These are phyloP conservation scores for Meliscaeva auricollis DNA, from an alignment of 2,888 invertebrate genomes.

Conservation along the genomic window DNA sequence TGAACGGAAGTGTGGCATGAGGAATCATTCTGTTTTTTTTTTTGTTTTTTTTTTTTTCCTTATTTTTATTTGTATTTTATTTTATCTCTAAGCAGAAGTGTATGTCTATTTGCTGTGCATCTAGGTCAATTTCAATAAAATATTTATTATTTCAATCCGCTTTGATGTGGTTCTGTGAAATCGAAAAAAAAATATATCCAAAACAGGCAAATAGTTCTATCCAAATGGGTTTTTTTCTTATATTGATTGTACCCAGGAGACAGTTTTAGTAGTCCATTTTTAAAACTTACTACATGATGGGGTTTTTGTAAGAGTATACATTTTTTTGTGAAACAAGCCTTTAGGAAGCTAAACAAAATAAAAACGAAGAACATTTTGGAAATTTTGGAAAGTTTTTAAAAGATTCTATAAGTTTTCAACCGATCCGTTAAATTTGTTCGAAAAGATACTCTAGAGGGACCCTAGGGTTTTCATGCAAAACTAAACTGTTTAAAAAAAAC, in stretches of 20 bases:
- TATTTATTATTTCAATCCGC: conserved; percentile 61
- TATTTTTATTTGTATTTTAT: background rate
- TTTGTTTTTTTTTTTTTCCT: background rate
- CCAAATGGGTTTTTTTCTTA: background rate
- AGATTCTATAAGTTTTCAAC: too few species aligned
- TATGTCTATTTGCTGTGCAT: conserved; percentile 33
- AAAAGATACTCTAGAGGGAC: too few species aligned
- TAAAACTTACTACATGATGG: background rate
- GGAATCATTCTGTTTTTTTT: background rate
- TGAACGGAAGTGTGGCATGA: conserved; percentile 3
- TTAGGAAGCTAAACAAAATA: too few species aligned
- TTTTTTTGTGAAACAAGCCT: too few species aligned
- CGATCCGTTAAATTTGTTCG: too few species aligned
- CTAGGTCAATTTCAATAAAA: conserved; percentile 70
- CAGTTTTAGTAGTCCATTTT: background rate
- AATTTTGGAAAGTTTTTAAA: too few species aligned
- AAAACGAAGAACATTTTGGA: too few species aligned
- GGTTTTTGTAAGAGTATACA: background rate
- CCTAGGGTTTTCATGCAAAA: too few species aligned
- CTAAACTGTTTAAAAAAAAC: too few species aligned
- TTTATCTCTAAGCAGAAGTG: conserved; percentile 23
- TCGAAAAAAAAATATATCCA: conserved; percentile 28
- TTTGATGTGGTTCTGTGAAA: conserved; percentile 49
- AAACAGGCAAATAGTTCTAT: conserved; percentile 3
- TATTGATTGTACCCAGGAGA: conserved; percentile 9